phyloP scores from a whole-genome alignment of 2,888 invertebrate species.

The Dicroscelio sp. region DNA sequence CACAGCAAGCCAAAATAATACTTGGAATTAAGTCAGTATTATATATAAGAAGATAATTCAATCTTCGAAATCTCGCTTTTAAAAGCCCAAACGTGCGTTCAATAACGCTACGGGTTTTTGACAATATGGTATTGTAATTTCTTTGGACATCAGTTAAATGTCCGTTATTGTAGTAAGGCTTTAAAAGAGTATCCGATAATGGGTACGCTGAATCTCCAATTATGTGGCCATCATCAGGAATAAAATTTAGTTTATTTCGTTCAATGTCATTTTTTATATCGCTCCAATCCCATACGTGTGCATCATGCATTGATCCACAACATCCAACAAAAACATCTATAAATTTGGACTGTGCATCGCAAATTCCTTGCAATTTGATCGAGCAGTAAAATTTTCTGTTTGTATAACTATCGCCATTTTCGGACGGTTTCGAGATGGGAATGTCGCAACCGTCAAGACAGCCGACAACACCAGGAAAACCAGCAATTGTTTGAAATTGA shows the following conservation, averaged over 20 bases:
- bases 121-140: neutral
- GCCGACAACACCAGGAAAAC: conserved; percentile 38
- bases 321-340: conserved; percentile 5
- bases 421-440: neutral
- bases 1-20: neutral
- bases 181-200: neutral
- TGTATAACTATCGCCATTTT: conserved; percentile 27
- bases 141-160: neutral
- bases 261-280: neutral
- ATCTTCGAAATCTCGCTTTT: neutral
- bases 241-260: neutral
- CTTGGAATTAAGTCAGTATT: conserved; percentile 6
- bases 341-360: neutral
- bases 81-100: conserved; percentile 1
- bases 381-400: conserved; percentile 56
- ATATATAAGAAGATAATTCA: neutral
- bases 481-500: neutral
- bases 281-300: conserved; percentile 10
- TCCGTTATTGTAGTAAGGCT: neutral
- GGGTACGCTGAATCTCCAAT: conserved; percentile 5
- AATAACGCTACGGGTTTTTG: neutral
- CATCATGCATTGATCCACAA: too few species aligned
- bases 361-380: conserved; percentile 11
- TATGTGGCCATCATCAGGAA: neutral
- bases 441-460: conserved; percentile 41